Evolutionary conservation across 2,888 invertebrate genomes (phyloP), one percentile per base, ranked within the genome.

Genomic region (Drosophila nr. medialis): DNA sequence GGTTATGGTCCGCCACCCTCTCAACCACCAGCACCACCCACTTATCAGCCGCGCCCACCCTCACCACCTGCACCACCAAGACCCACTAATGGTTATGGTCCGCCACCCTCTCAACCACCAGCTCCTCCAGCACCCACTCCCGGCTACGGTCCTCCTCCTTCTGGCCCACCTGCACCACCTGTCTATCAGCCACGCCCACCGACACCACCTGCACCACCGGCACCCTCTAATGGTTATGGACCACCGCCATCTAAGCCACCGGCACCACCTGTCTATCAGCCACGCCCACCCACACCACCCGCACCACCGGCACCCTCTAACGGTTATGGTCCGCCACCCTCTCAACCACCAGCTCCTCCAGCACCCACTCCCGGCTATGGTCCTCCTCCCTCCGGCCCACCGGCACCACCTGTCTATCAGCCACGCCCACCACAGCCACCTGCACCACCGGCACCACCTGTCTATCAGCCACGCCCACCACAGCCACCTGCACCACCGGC

Each of bases 1-100:
- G 63, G 69, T 29, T 75, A 74, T 49, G 62, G 58, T 42, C 75
- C 74, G 21, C 75, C 85, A 4, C 71, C 75, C 5, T 5, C 64
- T 21, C 11, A 29, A 2, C 66, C 78, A 29, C 71, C 86, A 36
- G 53, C 69, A 18, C 69, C 76, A 8, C 77, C 81, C 6, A 68
- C 64, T 1, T 81, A 81, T 32, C 81, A 72, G 56, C 79, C 72
- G 2, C 81, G 59, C 13, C 83, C 80, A 4, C 84, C 80, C 0
- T 65, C 73, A 38, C 81, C 79, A 15, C 75, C 75, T 0, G 75
- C 78, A 1, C 80, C 77, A 32, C 76, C 59, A 11, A 45, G 76
- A 36, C 66, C 70, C 3, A 65, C 66, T 4, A 36, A 45, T 1
- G 27, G 42, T 4, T 64, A 65, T 11, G 64, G 63, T 1, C 76